These are phyloP conservation scores for Acrocephalus kingi DNA, from an alignment of 2,113 vertebrate species.

Conservation along the genomic window DNA sequence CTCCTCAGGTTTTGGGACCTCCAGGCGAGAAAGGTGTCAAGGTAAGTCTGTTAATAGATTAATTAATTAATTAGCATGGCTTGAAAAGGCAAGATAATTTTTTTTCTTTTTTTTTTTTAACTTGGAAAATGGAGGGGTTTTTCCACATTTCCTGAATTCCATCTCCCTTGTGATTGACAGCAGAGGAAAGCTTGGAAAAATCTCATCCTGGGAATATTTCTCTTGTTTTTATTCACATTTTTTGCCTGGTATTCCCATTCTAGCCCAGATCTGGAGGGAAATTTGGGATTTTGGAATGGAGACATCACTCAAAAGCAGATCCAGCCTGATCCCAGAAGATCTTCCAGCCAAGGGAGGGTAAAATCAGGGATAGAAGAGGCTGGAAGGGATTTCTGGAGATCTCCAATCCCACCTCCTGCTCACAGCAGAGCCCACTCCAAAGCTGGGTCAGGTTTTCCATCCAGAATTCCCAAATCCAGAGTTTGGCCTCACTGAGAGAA, in stretches of 20 bases:
- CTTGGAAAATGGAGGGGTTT: neutral
- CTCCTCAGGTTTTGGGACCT: slow-evolving; percentile 82
- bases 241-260: neutral
- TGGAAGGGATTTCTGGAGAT: neutral
- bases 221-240: neutral
- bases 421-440: neutral
- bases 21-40: slow-evolving; percentile 83
- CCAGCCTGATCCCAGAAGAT: neutral
- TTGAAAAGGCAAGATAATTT: neutral
- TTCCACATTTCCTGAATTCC: neutral
- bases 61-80: neutral
- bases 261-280: neutral
- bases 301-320: neutral
- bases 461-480: too few species aligned
- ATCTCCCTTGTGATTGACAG: neutral
- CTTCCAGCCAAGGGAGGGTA: neutral
- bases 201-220: neutral
- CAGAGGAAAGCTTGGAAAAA: neutral
- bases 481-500: neutral
- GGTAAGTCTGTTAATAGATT: slow-evolving; percentile 68
- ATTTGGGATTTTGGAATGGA: neutral
- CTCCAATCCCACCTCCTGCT: neutral
- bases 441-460: neutral
- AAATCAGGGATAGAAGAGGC: neutral
- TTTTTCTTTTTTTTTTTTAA: neutral